Conservation (phyloP, 2,797 vertebrate species). For the Pogonophryne albipinna region DNA sequence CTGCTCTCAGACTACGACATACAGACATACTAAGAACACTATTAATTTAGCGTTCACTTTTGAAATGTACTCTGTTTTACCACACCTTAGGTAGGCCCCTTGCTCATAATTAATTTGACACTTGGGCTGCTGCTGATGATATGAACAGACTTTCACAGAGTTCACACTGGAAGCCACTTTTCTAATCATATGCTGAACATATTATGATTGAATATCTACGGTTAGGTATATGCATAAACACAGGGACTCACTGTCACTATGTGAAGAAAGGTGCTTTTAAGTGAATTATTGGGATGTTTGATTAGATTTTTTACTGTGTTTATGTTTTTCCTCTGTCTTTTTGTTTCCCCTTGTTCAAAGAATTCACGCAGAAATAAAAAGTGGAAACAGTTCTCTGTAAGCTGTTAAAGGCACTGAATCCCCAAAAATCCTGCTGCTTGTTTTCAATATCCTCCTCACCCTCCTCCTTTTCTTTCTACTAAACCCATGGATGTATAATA, state of each 20-base stretch:
- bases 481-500: too few relatives aligned
- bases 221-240: background rate
- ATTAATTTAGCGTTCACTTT: too few relatives aligned
- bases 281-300: background rate
- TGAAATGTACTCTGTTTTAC: constrained; percentile 8
- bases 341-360: background rate
- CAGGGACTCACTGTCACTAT: background rate
- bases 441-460: constrained; percentile 68
- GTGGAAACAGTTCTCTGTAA: constrained; percentile 24
- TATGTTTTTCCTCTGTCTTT: background rate
- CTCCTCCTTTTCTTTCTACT: constrained; percentile 56
- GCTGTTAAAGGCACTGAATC: too few relatives aligned
- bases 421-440: constrained; percentile 67
- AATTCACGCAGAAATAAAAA: constrained; percentile 28
- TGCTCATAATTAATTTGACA: constrained; percentile 21
- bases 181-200: background rate
- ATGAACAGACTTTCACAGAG: background rate
- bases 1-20: too few relatives aligned
- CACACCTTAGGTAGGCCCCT: constrained; percentile 7
- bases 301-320: background rate
- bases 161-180: background rate
- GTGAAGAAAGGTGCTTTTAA: background rate
- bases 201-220: background rate
- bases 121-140: constrained; percentile 6
- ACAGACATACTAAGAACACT: too few relatives aligned